Conservation (phyloP, 2,888 invertebrate species). For the Microctonus aethiopoides region DNA sequence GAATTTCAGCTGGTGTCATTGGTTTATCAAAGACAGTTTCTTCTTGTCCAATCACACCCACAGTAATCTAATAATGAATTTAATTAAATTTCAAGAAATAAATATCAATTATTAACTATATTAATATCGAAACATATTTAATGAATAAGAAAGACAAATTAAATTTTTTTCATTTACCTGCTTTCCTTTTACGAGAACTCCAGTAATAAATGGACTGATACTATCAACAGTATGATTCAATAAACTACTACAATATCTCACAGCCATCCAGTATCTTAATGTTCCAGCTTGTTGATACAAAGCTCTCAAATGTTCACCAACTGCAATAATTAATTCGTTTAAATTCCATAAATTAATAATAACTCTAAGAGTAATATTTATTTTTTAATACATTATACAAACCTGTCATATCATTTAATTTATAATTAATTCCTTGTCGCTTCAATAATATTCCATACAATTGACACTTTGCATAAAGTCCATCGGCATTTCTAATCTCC, state of each 20-base stretch:
- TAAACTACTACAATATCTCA: conserved; percentile 94
- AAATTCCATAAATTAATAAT: conserved; percentile 60
- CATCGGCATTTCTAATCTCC: conserved; percentile 76
- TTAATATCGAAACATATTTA: not conserved
- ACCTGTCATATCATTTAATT: conserved; percentile 72
- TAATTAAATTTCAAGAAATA: not conserved
- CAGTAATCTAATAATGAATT: conserved; percentile 76
- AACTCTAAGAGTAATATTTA: too few relatives aligned
- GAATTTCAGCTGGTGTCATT: conserved; percentile 95
- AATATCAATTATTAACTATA: not conserved
- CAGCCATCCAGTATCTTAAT: conserved; percentile 89
- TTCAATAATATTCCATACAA: conserved; percentile 85
- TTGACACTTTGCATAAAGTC: conserved; percentile 84
- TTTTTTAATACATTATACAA: conserved; percentile 31
- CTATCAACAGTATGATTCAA: conserved; percentile 96
- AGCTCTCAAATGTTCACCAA: conserved; percentile 76
- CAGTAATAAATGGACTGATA: conserved; percentile 97
- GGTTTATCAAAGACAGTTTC: conserved; percentile 98
- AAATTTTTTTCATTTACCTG: conserved; percentile 73
- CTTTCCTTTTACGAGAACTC: conserved; percentile 96
- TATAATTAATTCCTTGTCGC: conserved; percentile 83
- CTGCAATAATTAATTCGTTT: too few relatives aligned
- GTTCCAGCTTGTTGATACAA: conserved; percentile 88
- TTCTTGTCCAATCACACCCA: conserved; percentile 93
- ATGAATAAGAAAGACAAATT: not conserved